These are phyloP conservation scores for Bradypodion ventrale DNA, from an alignment of 2,797 vertebrate species.

Conservation along the genomic window DNA sequence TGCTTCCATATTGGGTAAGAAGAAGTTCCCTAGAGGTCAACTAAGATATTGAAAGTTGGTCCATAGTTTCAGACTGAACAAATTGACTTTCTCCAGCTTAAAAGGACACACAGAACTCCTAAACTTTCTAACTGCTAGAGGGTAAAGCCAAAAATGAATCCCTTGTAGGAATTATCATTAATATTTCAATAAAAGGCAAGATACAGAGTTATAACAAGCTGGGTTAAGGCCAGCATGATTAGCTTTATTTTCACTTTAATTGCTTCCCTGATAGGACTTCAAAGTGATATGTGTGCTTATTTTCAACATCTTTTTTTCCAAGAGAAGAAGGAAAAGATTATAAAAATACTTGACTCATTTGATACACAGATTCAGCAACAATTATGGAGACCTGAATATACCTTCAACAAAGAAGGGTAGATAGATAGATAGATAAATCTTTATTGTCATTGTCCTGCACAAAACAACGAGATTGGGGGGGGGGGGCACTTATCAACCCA, in stretches of 20 bases:
- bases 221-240: slow-evolving; percentile 29
- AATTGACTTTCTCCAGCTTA: neutral
- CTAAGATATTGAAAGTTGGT: neutral
- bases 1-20: neutral
- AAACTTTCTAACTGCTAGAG: neutral
- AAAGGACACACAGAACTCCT: neutral
- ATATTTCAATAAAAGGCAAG: slow-evolving; percentile 39
- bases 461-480: too few relatives aligned
- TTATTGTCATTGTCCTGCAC: too few relatives aligned
- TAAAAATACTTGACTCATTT: neutral
- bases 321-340: neutral
- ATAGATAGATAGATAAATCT: too few relatives aligned
- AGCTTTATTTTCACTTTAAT: slow-evolving; percentile 45
- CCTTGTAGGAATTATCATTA: slow-evolving; percentile 46
- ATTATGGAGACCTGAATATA: neutral
- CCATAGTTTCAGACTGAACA: neutral
- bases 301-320: slow-evolving; percentile 19
- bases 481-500: too few relatives aligned
- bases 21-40: neutral
- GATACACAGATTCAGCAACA: neutral
- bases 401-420: neutral
- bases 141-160: slow-evolving; percentile 20
- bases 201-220: neutral
- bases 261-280: slow-evolving; percentile 36
- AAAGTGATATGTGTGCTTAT: slow-evolving; percentile 15